Evolutionary conservation across 2,888 invertebrate species (phyloP).

Genomic region (Himalopsyche anomala): DNA sequence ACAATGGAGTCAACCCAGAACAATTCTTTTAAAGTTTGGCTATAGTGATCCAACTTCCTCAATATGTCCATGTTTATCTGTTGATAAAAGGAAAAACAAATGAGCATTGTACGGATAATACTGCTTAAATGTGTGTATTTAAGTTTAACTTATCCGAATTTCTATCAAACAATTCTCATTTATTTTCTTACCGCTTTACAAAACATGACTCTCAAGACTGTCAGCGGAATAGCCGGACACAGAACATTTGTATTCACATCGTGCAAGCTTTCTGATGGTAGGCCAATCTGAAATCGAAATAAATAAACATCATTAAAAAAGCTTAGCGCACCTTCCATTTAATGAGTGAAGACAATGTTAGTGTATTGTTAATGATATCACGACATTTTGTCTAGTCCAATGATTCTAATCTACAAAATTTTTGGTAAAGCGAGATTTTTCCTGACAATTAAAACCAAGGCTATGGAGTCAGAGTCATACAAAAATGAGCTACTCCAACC

Average conservation of each 20-base stretch:
- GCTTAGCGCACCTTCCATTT: no score
- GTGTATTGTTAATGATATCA: no score
- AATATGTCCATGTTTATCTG: constrained; percentile 64
- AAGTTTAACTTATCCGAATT: no score
- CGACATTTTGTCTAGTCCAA: no score
- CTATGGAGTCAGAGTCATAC: no score
- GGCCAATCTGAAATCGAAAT: constrained; percentile 68
- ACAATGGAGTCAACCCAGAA: constrained; percentile 63
- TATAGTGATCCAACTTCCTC: constrained; percentile 60
- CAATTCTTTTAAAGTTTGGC: constrained; percentile 59
- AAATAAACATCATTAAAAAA: not conserved
- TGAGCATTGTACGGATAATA: not conserved
- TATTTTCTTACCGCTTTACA: constrained; percentile 72
- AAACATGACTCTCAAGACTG: constrained; percentile 73
- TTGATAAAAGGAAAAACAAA: constrained; percentile 31
- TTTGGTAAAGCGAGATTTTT: no score
- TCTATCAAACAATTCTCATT: not conserved
- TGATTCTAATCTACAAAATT: no score
- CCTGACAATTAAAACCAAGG: no score
- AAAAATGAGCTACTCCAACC: no score
- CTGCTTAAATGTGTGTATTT: no score
- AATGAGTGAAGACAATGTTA: no score
- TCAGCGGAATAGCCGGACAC: constrained; percentile 69
- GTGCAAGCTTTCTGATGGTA: constrained; percentile 69
- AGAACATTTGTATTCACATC: constrained; percentile 71